Evolutionary conservation across 2,113 vertebrate species (phyloP), one percentile per base, ranked within the genome.

Genomic region (Salvelinus alpinus): DNA sequence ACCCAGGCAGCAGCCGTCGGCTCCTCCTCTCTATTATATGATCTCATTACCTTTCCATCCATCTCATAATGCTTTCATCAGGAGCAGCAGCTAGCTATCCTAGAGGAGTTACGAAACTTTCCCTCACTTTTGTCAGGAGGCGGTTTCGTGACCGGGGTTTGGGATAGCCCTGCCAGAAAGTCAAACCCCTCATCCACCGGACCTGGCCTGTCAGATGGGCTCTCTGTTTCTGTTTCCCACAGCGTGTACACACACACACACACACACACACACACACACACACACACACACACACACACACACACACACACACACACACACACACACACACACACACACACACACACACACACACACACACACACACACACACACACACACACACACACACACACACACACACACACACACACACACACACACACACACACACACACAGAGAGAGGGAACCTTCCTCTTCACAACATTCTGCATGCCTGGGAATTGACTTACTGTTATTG

Each of bases 401-500:
- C 6, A 8, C 13, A 31, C 29, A 31, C 29, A 34, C 31, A 5
- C 5, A 6, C 31, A 34, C 5, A 1, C 31, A 34, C 5, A 8
- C 13, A 51, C 2, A 8, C 48, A 16, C 13, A 51, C 48, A 51
- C 13, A 51, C 48, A n/a, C 25, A 70, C 6, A 48, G 14, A 12
- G 3, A 12, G 69, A 75, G 57, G 68, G 74, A 54, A 80, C 60
- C 72, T 27, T 66, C 14, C 48, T 54, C 51, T 54, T 18, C 59
- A 59, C 73, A 60, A 71, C 29, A 80, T 75, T 44, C 44, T 54
- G 31, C 48, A 75, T 71, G 78, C 74, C 78, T 80, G 73, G 68
- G 68, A 68, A 75, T 76, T 67, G 16, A 60, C 69, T 76, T 80
- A 75, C 75, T 70, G 78, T 71, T 72, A 59, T 65, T 75, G 73